Percentiles rank a stretch among this genome's conserved stretches.
Evolutionary conservation across 2,888 invertebrate species (phyloP).

Genomic region (Muschampia plurimacula): DNA sequence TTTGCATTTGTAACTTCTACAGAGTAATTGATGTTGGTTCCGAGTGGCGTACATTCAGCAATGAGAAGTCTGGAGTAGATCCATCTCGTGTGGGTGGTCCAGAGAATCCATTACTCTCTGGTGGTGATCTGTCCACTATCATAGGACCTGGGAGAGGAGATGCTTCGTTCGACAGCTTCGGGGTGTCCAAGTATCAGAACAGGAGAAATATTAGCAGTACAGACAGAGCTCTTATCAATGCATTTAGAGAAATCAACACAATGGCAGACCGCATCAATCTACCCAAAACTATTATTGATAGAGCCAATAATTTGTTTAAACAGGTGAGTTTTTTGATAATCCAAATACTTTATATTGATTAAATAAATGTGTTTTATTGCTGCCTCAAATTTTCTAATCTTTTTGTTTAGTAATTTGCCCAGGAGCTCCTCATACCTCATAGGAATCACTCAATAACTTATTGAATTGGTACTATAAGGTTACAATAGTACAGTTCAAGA

Average conservation of each 20-base stretch:
- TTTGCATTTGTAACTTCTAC: conserved; percentile 38
- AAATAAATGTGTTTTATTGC: too few species aligned
- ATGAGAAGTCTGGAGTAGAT: conserved; percentile 98
- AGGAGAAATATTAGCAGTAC: conserved; percentile 95
- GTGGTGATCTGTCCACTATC: conserved; percentile 98
- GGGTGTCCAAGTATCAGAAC: conserved; percentile 91
- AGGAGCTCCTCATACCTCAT: too few species aligned
- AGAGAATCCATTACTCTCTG: conserved; percentile 98
- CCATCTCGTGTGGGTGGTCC: conserved; percentile 99
- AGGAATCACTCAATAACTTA: too few species aligned
- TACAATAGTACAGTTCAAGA: too few species aligned
- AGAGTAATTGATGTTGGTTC: conserved; percentile 99
- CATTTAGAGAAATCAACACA: conserved; percentile 97
- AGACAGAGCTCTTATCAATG: conserved; percentile 97
- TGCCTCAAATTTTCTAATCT: too few species aligned
- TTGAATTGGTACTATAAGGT: too few species aligned
- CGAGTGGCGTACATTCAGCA: conserved; percentile 99
- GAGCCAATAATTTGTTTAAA: conserved; percentile 98
- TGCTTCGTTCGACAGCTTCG: conserved; percentile 95
- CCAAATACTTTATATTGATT: too few species aligned
- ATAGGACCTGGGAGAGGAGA: conserved; percentile 92
- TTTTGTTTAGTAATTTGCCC: too few species aligned
- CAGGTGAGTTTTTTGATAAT: conserved; percentile 85
- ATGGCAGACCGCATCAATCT: conserved; percentile 99
- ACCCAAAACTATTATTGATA: conserved; percentile 98